These are phyloP conservation scores for Drosophila subquinaria DNA, from an alignment of 2,888 invertebrate genomes.

Conservation along the genomic window DNA sequence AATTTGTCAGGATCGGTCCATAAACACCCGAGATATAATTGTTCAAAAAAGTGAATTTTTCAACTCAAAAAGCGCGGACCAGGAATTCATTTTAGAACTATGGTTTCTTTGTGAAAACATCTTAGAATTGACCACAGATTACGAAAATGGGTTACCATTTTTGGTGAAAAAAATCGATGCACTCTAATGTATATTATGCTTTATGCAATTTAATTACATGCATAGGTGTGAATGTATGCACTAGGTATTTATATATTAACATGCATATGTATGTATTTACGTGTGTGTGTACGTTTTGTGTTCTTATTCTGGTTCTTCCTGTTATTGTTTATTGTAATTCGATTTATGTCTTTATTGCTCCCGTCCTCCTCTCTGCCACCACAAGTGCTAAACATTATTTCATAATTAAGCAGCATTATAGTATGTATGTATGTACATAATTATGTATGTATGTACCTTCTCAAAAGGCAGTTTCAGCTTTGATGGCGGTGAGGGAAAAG, in stretches of 20 bases:
- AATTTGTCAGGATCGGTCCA: no score
- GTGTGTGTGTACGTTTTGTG: not conserved
- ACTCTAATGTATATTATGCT: slow-evolving; percentile 1
- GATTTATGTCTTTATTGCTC: slow-evolving; percentile 12
- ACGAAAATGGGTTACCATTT: no score
- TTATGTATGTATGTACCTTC: slow-evolving; percentile 17
- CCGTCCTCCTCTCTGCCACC: not conserved
- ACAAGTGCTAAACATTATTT: slow-evolving; percentile 6
- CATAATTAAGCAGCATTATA: slow-evolving; percentile 23
- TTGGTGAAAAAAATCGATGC: no score
- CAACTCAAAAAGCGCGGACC: no score
- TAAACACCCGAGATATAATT: no score
- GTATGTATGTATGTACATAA: slow-evolving; percentile 5
- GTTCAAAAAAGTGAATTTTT: no score
- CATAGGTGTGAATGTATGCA: not conserved
- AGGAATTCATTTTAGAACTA: no score
- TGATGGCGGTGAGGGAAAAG: slow-evolving; percentile 25
- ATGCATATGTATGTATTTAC: slow-evolving; percentile 6
- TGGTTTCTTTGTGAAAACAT: no score
- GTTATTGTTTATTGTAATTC: slow-evolving; percentile 28
- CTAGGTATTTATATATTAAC: not conserved
- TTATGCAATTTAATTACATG: slow-evolving; percentile 12
- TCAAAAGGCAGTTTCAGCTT: slow-evolving; percentile 24
- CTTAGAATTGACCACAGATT: no score
- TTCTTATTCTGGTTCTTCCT: slow-evolving; percentile 24